Conservation (phyloP, 2,113 vertebrate species). For the Rhinichthys klamathensis region DNA sequence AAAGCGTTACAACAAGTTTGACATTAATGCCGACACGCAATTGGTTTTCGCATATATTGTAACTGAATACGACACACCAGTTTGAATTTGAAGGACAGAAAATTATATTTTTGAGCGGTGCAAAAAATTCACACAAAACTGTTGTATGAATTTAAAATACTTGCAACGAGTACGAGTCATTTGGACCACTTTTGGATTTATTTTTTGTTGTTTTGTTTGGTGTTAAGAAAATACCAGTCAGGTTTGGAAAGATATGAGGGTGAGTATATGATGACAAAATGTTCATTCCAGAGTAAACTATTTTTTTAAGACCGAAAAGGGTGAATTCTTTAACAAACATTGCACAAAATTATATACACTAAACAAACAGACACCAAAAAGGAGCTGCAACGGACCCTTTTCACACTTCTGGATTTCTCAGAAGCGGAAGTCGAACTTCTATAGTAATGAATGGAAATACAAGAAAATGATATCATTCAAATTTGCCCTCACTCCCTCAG, state of each 20-base stretch:
- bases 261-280: neutral
- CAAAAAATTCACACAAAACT: no score
- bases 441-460: neutral
- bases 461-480: no score
- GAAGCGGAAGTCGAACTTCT: neutral
- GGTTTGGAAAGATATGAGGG: neutral
- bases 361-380: neutral
- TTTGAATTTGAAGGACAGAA: neutral
- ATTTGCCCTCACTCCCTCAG: no score
- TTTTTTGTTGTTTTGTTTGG: neutral
- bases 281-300: neutral
- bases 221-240: neutral
- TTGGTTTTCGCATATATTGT: neutral
- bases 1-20: neutral
- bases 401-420: neutral
- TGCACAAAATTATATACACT: neutral
- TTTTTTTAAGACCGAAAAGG: neutral
- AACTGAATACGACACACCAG: neutral
- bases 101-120: neutral
- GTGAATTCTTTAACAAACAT: neutral
- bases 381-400: neutral
- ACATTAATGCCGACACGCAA: neutral
- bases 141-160: no score
- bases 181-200: neutral
- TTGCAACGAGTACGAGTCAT: no score